phyloP scores from a whole-genome alignment of 2,113 vertebrate species.

The Phalacrocorax carbo region DNA sequence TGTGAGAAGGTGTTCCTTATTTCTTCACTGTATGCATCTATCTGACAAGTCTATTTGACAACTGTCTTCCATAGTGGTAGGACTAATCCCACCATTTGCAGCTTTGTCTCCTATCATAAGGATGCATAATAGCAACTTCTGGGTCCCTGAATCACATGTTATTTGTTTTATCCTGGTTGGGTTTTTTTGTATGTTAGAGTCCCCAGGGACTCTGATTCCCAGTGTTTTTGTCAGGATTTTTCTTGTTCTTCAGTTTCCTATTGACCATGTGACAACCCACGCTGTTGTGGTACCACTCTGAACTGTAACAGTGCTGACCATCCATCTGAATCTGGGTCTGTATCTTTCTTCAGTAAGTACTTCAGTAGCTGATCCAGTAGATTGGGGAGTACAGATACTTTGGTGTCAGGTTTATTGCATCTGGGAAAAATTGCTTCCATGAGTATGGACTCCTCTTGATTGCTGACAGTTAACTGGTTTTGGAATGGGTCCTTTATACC shows the following conservation, averaged over 20 bases:
- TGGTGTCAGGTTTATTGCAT: neutral
- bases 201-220: neutral
- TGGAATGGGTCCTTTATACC: neutral
- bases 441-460: neutral
- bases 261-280: neutral
- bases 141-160: neutral
- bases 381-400: neutral
- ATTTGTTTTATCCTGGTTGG: neutral
- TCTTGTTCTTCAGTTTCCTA: neutral
- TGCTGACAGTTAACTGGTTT: neutral
- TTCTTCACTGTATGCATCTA: neutral
- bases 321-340: neutral
- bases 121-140: neutral
- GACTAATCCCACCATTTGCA: neutral
- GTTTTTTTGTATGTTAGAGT: neutral
- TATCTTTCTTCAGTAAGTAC: neutral
- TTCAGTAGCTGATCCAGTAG: neutral
- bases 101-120: neutral
- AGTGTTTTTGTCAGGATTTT: neutral
- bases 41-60: neutral
- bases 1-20: neutral
- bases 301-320: neutral
- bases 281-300: neutral
- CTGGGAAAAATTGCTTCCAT: neutral
- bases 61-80: neutral